A percentile compares a stretch with the other conserved stretches of the same genome.
phyloP scores from a whole-genome alignment of 2,797 vertebrate genomes.

The Pterois miles region DNA sequence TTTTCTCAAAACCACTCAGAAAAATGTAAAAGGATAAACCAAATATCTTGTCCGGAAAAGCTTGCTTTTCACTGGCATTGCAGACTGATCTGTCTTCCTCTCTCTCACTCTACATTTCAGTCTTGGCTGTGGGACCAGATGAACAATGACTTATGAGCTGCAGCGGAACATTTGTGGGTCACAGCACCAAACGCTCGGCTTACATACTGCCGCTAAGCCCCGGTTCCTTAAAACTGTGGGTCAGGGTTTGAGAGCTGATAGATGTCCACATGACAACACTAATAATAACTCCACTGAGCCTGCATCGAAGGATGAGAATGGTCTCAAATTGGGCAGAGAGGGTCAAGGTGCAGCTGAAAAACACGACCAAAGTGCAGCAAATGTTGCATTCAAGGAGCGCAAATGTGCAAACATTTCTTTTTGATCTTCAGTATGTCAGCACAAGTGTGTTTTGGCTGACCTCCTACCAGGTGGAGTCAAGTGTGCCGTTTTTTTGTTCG shows the following conservation, averaged over 20 bases:
- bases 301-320: background rate
- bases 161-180: slow-evolving; percentile 36
- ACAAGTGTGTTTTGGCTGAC: slow-evolving; percentile 38
- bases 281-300: slow-evolving; percentile 14
- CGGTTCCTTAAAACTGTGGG: slow-evolving; percentile 14
- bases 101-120: background rate
- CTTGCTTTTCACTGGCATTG: slow-evolving; percentile 2
- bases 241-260: slow-evolving; percentile 22
- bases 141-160: slow-evolving; percentile 32
- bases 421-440: slow-evolving; percentile 40
- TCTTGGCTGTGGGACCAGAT: slow-evolving; percentile 19
- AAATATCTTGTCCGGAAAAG: slow-evolving; percentile 21
- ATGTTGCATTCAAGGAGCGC: background rate
- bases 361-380: background rate
- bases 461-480: slow-evolving; percentile 43
- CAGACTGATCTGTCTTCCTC: slow-evolving; percentile 11
- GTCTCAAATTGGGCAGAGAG: slow-evolving; percentile 22
- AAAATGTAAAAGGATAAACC: slow-evolving; percentile 30
- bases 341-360: background rate
- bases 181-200: slow-evolving; percentile 11
- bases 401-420: slow-evolving; percentile 29
- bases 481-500: slow-evolving; percentile 48
- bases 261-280: slow-evolving; percentile 23
- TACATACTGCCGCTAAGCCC: background rate
- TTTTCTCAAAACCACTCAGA: slow-evolving; percentile 18